These are phyloP conservation scores for Cephalopachus bancanus DNA, from an alignment of 2,797 vertebrate species.

Conservation along the genomic window DNA sequence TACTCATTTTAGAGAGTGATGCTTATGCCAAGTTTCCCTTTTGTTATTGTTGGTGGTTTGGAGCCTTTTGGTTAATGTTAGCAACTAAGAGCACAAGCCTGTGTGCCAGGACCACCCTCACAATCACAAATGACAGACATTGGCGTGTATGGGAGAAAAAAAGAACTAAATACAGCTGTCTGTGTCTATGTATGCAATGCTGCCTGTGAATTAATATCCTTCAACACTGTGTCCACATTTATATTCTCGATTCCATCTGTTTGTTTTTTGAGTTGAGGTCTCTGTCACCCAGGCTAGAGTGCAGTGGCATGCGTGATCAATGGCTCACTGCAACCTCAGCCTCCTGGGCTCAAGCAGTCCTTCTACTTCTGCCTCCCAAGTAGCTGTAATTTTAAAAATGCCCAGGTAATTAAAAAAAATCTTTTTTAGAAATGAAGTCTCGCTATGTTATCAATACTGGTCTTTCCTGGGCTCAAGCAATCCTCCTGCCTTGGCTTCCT, in stretches of 20 bases:
- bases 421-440: no score
- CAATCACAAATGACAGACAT: neutral
- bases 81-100: neutral
- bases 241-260: neutral
- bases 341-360: no score
- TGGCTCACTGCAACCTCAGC: no score
- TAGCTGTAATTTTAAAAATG: no score
- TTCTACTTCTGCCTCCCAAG: no score
- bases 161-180: neutral
- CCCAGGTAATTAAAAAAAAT: no score
- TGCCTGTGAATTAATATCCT: constrained; percentile 24
- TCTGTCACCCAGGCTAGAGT: no score
- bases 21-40: neutral
- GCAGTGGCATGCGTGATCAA: no score
- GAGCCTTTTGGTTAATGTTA: neutral
- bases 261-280: no score
- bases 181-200: neutral
- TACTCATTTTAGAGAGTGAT: neutral
- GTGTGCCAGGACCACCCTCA: neutral
- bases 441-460: no score
- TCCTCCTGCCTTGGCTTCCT: no score
- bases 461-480: no score
- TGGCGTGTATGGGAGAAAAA: neutral
- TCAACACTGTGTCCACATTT: neutral
- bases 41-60: neutral